phyloP scores from a whole-genome alignment of 2,113 vertebrate species.

The Pterophyllum scalare region DNA sequence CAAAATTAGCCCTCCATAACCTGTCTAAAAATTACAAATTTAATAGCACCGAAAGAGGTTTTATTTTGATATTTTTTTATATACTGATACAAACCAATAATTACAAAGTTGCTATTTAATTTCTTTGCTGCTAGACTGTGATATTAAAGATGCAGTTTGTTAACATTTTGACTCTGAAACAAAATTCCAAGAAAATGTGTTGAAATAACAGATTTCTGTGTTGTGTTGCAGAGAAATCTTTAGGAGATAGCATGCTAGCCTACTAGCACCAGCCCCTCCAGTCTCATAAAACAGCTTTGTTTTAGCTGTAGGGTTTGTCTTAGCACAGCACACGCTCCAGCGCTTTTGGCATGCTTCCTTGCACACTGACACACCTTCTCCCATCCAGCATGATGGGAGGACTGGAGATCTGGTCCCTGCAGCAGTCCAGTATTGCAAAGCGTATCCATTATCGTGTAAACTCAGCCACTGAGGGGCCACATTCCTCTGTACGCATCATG shows the following conservation, averaged over 20 bases:
- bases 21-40: not conserved
- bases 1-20: not conserved
- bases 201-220: not conserved
- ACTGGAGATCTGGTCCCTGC: not conserved
- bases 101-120: not conserved
- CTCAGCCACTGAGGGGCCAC: not conserved
- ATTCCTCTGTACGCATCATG: not conserved
- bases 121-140: not conserved
- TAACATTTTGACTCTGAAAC: conserved; percentile 1
- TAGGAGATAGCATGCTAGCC: fast-evolving
- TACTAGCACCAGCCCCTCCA: not conserved
- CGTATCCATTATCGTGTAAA: not conserved
- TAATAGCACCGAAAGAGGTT: not conserved
- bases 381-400: not conserved
- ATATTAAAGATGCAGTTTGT: fast-evolving
- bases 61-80: not conserved
- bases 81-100: not conserved
- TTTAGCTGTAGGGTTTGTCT: not conserved
- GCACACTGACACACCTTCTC: not conserved
- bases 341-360: not conserved
- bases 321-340: not conserved
- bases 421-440: not conserved
- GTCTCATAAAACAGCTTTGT: not conserved
- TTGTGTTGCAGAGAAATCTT: not conserved
- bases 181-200: not conserved